These are phyloP conservation scores for Odontesthes bonariensis DNA, from an alignment of 2,113 vertebrate genomes.

Conservation along the genomic window DNA sequence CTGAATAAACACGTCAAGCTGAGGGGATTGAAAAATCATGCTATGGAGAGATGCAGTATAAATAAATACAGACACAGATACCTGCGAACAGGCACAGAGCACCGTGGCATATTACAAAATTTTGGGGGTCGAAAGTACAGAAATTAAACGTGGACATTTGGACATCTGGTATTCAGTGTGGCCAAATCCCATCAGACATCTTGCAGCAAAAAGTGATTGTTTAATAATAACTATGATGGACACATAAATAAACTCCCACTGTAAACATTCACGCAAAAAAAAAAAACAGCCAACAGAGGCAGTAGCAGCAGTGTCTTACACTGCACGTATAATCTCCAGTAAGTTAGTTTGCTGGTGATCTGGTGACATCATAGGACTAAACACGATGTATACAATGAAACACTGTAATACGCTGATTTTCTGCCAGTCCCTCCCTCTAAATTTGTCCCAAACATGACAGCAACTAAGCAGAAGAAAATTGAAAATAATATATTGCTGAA, in stretches of 20 bases:
- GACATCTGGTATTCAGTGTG: background rate
- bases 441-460: constrained; percentile 6
- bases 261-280: background rate
- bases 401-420: constrained; percentile 15
- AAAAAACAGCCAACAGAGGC: background rate
- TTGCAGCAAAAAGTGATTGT: background rate
- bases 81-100: background rate
- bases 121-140: constrained; percentile 5
- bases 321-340: constrained; percentile 1
- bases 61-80: constrained; percentile 29
- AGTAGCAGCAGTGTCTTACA: constrained; percentile 1
- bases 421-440: background rate
- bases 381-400: background rate
- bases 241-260: background rate
- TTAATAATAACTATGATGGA: background rate
- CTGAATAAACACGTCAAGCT: constrained; percentile 49
- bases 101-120: background rate
- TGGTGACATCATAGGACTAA: no score
- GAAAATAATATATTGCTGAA: constrained; percentile 22
- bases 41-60: constrained; percentile 28
- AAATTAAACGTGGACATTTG: background rate
- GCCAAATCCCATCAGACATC: background rate
- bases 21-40: constrained; percentile 19
- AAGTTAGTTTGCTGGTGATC: constrained; percentile 10
- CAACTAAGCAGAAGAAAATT: constrained; percentile 30